A percentile compares a stretch with the other conserved stretches of the same genome.
These are phyloP conservation scores for Quadriops clusia DNA, from an alignment of 2,888 invertebrate genomes.

Conservation along the genomic window DNA sequence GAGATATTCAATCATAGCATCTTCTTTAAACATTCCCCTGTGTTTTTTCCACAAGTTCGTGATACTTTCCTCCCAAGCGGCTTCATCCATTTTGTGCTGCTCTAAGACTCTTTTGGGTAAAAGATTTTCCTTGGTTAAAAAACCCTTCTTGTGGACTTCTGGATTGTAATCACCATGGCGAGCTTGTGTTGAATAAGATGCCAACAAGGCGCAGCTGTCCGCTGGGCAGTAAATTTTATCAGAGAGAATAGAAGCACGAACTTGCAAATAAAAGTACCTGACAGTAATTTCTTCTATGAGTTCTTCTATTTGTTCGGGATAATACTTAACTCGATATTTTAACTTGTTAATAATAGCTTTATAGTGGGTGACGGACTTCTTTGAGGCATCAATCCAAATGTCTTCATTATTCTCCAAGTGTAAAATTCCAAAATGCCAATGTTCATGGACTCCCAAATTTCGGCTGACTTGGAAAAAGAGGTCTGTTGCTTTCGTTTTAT, in stretches of 20 bases:
- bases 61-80: conserved; percentile 95
- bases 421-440: conserved; percentile 33
- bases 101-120: conserved; percentile 89
- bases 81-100: conserved; percentile 92
- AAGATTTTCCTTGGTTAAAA: conserved; percentile 65
- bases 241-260: conserved; percentile 88
- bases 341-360: conserved; percentile 16
- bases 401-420: conserved; percentile 24
- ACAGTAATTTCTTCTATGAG: conserved; percentile 97
- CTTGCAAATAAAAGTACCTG: conserved; percentile 82
- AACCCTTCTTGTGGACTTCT: conserved; percentile 44
- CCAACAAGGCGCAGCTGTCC: conserved; percentile 92
- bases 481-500: conserved; percentile 24
- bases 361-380: conserved; percentile 21
- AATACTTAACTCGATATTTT: conserved; percentile 84
- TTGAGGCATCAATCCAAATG: conserved; percentile 32
- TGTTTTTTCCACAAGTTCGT: conserved; percentile 97
- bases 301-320: conserved; percentile 97
- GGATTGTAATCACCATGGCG: conserved; percentile 91
- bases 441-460: conserved; percentile 30
- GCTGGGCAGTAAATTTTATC: conserved; percentile 99
- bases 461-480: conserved; percentile 29
- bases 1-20: conserved; percentile 98
- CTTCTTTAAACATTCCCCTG: conserved; percentile 79
- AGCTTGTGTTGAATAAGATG: conserved; percentile 95